Percentiles rank a stretch among this genome's conserved stretches.
Conservation (phyloP, 1,140 invertebrate species). For the Branchinecta lynchi region DNA sequence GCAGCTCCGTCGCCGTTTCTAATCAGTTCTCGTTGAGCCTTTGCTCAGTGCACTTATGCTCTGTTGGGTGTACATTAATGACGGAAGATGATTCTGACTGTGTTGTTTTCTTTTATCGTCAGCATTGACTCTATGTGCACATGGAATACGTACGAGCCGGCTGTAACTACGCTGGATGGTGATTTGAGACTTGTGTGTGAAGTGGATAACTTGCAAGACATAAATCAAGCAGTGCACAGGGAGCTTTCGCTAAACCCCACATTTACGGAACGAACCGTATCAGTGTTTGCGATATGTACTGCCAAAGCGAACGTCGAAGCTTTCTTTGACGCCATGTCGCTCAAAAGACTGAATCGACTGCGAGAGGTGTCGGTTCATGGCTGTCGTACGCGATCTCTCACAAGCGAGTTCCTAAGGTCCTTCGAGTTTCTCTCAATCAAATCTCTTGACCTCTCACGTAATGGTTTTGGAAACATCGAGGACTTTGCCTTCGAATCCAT, state of each 20-base stretch:
- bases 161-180: neutral
- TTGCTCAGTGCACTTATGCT: too few species aligned
- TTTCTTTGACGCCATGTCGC: neutral
- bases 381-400: neutral
- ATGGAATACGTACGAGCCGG: neutral
- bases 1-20: too few species aligned
- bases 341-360: neutral
- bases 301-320: neutral
- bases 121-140: neutral
- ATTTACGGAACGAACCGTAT: neutral
- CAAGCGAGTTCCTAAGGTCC: neutral
- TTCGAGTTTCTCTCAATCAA: constrained; percentile 14
- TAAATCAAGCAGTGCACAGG: neutral
- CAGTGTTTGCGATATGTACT: neutral
- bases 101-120: too few species aligned
- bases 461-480: constrained; percentile 47
- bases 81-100: too few species aligned
- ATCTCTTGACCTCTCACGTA: constrained; percentile 65
- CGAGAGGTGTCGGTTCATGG: neutral
- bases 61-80: too few species aligned
- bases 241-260: neutral
- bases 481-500: constrained; percentile 69
- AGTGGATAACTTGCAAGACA: neutral
- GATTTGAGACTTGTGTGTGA: neutral
- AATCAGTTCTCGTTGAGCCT: too few species aligned